These are phyloP conservation scores for Muscidifurax raptorellus DNA, from an alignment of 1,140 invertebrate genomes.

Conservation along the genomic window DNA sequence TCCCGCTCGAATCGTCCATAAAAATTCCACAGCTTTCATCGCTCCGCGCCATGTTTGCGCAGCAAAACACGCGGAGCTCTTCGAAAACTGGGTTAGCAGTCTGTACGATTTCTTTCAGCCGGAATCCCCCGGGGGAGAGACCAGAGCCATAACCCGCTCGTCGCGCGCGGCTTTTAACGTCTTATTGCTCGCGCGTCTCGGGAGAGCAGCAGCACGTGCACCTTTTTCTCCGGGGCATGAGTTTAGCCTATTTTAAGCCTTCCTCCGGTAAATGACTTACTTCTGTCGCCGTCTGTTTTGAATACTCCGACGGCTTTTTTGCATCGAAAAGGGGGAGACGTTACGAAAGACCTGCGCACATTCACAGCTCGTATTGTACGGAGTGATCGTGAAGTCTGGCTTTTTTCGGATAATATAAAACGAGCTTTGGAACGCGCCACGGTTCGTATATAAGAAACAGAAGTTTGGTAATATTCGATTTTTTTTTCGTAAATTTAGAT, in stretches of 20 bases:
- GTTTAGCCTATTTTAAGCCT: slow-evolving; percentile 25
- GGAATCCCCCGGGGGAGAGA: not conserved
- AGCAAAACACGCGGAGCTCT: not conserved
- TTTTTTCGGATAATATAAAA: not conserved
- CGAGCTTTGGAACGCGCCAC: not conserved
- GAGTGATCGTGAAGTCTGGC: not conserved
- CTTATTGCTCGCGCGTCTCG: not conserved
- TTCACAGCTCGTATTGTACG: not conserved
- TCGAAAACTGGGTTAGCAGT: slow-evolving; percentile 27
- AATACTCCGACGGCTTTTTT: not conserved
- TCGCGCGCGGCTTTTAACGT: not conserved
- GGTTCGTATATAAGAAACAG: not conserved
- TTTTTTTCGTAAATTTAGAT: not conserved
- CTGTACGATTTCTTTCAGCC: slow-evolving; percentile 8
- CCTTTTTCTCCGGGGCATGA: not conserved
- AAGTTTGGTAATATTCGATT: not conserved
- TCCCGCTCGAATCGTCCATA: too few relatives aligned
- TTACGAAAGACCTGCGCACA: not conserved
- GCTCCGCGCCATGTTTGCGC: too few relatives aligned
- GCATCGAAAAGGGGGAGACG: not conserved
- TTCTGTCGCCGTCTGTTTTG: slow-evolving; percentile 11
- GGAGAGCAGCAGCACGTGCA: not conserved
- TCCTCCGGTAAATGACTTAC: slow-evolving; percentile 8
- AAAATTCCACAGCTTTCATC: too few relatives aligned
- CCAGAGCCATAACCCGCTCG: not conserved